Base-by-base conservation (phyloP, 2,888 invertebrate genomes). In the Eristalis intricaria region DNA sequence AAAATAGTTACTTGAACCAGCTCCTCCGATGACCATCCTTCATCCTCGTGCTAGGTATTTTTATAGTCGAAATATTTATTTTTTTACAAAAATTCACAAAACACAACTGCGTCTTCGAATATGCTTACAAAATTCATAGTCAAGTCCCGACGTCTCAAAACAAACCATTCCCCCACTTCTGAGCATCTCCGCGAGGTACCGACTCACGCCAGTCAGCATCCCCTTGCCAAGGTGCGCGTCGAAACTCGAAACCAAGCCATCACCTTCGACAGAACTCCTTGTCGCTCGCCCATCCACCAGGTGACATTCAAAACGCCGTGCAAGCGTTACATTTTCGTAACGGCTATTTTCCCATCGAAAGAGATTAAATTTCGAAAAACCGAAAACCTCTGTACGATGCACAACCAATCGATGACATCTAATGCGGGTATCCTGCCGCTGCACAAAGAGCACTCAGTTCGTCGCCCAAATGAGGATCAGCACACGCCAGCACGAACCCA, bases 341-440 rank as follows among this genome's bases (percentile, higher is more conserved):
- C 63, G 63, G 63, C 13, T 32, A 38, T 50, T 66, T 32, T 32
- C 58, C 56, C 11, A 61, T 60, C 50, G 7, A 19, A 40, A 40
- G 3, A 40, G 11, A 43, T 7, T 38, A 73, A 66, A 77, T 77
- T 77, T 43, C 43, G 82, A 70, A 83, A 78, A 70, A 70, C 73
- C 43, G 82, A 70, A 83, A 78, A 70, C 74, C 73, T 61, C 40
- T 50, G 8, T 74, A 50, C 70, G 43, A 69, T 40, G 40, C 32
- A 38, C 32, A 38, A 63, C 65, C 56, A 61, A 82, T 61, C 69
- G 50, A 50, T 50, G 79, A 83, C 78, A 76, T 80, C 65, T 71
- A 58, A 86, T 86, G 86, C 86, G 83, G 86, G 83, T 83, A 75
- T 74, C 86, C 75, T 43, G 13, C 32, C 66, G 29, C 22, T 40